Percentiles rank a stretch among this genome's conserved stretches.
Evolutionary conservation across 2,797 vertebrate species (phyloP).

Genomic region (Poeciliopsis paucimaculata): DNA sequence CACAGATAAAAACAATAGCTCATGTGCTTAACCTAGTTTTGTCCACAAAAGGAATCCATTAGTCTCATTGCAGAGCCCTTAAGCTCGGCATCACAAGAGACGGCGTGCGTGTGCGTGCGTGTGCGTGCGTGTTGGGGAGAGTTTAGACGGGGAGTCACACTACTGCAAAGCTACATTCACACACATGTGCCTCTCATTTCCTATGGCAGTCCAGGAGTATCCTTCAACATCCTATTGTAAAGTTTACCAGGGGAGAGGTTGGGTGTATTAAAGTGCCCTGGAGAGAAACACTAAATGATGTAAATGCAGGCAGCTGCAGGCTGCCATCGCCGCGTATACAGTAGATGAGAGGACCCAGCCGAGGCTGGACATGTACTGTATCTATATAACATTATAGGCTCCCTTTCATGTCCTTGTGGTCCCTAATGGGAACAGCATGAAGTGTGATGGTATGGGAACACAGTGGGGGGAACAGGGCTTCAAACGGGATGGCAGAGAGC

Average conservation of each 20-base stretch:
- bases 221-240: slow-evolving; percentile 85
- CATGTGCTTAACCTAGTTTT: slow-evolving; percentile 70
- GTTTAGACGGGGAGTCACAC: slow-evolving; percentile 28
- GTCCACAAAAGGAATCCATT: slow-evolving; percentile 79
- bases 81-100: slow-evolving; percentile 69
- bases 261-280: slow-evolving; percentile 87
- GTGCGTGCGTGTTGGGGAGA: not conserved
- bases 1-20: slow-evolving; percentile 71
- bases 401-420: slow-evolving; percentile 90
- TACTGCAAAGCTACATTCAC: slow-evolving; percentile 56
- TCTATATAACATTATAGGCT: slow-evolving; percentile 88
- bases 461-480: slow-evolving; percentile 80
- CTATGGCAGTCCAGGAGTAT: slow-evolving; percentile 76
- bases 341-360: slow-evolving; percentile 73
- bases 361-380: slow-evolving; percentile 70
- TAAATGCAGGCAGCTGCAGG: slow-evolving; percentile 93
- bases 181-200: slow-evolving; percentile 83
- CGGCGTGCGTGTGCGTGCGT: slow-evolving; percentile 1
- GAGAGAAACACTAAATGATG: slow-evolving; percentile 83
- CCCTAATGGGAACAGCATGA: slow-evolving; percentile 96
- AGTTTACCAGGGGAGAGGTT: slow-evolving; percentile 87
- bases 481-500: slow-evolving; percentile 24
- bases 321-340: slow-evolving; percentile 82
- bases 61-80: slow-evolving; percentile 73
- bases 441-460: slow-evolving; percentile 86